Conservation (phyloP, 2,888 invertebrate species). For the Bimastos eiseni region DNA sequence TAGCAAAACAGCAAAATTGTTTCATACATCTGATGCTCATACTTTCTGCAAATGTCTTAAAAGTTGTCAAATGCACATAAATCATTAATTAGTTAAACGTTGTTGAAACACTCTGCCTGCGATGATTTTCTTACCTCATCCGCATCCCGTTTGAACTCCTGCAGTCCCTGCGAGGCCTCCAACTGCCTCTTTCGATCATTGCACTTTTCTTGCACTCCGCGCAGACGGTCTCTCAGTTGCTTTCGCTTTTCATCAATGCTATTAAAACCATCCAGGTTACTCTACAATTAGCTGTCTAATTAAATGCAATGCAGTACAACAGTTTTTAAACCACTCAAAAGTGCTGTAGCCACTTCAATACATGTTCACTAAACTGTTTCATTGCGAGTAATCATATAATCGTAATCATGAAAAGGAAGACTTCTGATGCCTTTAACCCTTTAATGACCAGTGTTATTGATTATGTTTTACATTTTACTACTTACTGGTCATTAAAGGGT, state of each 20-base stretch:
- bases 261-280: constrained; percentile 31
- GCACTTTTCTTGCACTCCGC: constrained; percentile 71
- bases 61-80: background rate
- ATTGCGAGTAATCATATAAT: background rate
- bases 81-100: background rate
- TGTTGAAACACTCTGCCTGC: background rate
- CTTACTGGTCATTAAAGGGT: no score
- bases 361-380: background rate
- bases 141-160: constrained; percentile 88
- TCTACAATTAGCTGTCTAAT: background rate
- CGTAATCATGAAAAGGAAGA: background rate
- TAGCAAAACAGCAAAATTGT: background rate
- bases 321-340: background rate
- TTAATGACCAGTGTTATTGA: no score
- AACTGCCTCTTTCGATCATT: constrained; percentile 76
- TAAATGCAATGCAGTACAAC: background rate
- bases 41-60: background rate
- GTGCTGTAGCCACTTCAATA: background rate
- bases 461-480: no score
- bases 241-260: constrained; percentile 70
- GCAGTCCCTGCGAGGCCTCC: constrained; percentile 83
- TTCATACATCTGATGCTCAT: background rate
- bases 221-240: constrained; percentile 76
- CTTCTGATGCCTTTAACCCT: background rate
- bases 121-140: constrained; percentile 71